Conservation (phyloP, 2,113 vertebrate genomes). For the Mormoops blainvillei region DNA sequence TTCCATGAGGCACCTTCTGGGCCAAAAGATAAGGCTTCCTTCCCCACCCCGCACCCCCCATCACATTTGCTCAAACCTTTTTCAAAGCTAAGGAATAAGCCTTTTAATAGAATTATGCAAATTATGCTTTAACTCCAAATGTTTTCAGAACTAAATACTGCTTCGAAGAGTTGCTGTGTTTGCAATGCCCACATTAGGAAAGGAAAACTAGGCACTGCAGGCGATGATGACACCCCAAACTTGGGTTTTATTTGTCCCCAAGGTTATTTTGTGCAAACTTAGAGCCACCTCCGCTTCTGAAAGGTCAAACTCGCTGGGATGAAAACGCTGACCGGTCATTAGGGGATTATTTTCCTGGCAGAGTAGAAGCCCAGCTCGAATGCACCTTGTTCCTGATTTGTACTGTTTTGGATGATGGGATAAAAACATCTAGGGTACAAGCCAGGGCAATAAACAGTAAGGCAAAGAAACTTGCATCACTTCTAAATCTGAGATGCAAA, state of each 20-base stretch:
- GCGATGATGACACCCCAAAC: neutral
- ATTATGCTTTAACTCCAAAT: slow-evolving; percentile 1
- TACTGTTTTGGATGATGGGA: neutral
- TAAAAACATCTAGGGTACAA: neutral
- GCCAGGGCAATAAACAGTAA: neutral
- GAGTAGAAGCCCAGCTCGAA: neutral
- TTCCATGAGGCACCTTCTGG: slow-evolving; percentile 43
- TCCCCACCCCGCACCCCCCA: neutral
- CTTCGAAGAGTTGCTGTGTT: neutral
- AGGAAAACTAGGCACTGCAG: neutral
- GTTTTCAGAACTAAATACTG: neutral
- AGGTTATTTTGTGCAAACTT: neutral
- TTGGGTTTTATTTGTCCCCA: neutral
- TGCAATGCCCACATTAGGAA: neutral
- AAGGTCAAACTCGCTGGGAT: neutral
- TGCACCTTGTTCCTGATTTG: slow-evolving; percentile 24
- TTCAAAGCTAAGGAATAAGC: slow-evolving; percentile 44
- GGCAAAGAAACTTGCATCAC: neutral
- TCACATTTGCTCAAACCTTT: slow-evolving; percentile 47
- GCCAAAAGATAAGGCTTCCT: slow-evolving; percentile 55
- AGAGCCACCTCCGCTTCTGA: neutral
- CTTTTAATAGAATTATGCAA: slow-evolving; percentile 65
- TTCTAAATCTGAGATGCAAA: neutral
- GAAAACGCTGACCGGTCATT: slow-evolving; percentile 39
- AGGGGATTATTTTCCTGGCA: slow-evolving; percentile 13